Evolutionary conservation across 92 coral and sea anemone species (phyloP).

Genomic region (Heteractis magnifica): DNA sequence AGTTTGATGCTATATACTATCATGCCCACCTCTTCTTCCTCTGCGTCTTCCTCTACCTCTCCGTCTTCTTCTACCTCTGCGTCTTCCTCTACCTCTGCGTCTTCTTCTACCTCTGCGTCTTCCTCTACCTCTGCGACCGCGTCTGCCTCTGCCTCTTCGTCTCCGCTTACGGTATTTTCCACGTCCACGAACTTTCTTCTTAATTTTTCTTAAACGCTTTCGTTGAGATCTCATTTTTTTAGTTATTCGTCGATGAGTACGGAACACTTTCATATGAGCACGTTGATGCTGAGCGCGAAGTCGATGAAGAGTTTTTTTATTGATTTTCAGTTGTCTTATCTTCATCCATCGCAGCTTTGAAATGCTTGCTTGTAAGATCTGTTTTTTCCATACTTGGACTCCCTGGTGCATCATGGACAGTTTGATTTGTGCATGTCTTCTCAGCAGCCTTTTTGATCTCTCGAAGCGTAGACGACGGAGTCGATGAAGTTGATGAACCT

Average conservation of each 20-base stretch:
- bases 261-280: neutral
- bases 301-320: neutral
- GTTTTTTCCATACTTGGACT: neutral
- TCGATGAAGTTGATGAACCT: neutral
- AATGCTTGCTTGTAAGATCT: neutral
- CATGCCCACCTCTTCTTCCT: neutral
- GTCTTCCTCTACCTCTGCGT: neutral
- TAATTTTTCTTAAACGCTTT: neutral
- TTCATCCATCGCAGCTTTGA: neutral
- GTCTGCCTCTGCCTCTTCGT: conserved; percentile 6
- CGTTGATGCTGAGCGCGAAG: conserved; percentile 1
- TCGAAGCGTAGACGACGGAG: neutral
- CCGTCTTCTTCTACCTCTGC: neutral
- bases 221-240: neutral
- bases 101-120: neutral
- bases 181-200: neutral
- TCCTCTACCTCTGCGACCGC: neutral
- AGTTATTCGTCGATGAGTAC: neutral
- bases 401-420: neutral
- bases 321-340: neutral
- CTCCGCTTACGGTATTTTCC: neutral
- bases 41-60: neutral
- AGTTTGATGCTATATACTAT: neutral
- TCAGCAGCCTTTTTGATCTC: neutral
- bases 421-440: neutral